Evolutionary conservation across 2,113 vertebrate genomes (phyloP).

Genomic region (Oceanodroma tethys): DNA sequence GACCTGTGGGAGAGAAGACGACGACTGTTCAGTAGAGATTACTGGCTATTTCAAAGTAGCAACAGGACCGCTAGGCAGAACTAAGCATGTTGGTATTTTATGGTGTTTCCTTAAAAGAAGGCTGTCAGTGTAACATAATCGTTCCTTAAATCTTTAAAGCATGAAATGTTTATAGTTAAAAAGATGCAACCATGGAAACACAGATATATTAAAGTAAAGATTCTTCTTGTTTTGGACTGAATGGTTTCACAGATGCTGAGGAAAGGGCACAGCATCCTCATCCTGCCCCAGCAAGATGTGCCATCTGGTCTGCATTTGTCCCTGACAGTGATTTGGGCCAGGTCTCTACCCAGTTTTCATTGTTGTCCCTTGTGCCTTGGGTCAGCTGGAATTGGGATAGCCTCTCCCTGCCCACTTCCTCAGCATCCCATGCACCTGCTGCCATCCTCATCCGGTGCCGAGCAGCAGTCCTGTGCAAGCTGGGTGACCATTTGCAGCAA

Average conservation of each 20-base stretch:
- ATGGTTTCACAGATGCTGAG: neutral
- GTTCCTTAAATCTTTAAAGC: conserved; percentile 2
- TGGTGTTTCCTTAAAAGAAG: neutral
- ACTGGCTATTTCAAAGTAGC: neutral
- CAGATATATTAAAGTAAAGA: neutral
- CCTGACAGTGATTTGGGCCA: neutral
- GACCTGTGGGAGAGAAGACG: neutral
- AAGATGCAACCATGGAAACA: conserved; percentile 1
- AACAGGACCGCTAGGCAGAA: neutral
- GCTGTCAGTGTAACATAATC: neutral
- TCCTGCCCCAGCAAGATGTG: neutral
- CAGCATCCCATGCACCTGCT: neutral
- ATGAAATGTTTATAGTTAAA: neutral
- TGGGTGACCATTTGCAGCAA: neutral
- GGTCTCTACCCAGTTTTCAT: neutral
- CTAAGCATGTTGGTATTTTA: neutral
- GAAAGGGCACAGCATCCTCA: neutral
- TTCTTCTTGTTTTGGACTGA: neutral
- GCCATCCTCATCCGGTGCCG: accelerated
- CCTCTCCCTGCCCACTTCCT: neutral
- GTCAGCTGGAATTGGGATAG: neutral
- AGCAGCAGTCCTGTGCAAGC: neutral
- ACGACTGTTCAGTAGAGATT: neutral
- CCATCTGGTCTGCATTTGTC: neutral
- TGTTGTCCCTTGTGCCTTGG: neutral